These are phyloP conservation scores for Euphydryas editha DNA, from an alignment of 2,888 invertebrate species.

Conservation along the genomic window DNA sequence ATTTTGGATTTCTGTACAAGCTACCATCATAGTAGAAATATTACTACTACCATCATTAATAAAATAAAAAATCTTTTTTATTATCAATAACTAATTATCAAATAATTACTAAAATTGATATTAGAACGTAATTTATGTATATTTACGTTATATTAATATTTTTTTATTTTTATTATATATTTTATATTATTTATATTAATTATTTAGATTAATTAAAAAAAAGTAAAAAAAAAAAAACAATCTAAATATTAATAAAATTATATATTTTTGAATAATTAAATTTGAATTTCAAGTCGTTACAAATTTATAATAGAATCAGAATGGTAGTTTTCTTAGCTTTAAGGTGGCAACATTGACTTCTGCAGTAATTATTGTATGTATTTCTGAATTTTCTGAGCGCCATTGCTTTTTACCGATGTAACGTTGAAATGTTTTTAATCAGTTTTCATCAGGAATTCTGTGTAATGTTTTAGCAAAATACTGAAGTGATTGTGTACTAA, in stretches of 20 bases:
- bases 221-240: neutral
- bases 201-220: neutral
- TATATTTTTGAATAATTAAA: neutral
- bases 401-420: constrained; percentile 83
- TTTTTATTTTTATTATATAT: too few species aligned
- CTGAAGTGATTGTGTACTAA: constrained; percentile 80
- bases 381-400: constrained; percentile 82
- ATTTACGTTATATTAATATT: too few species aligned
- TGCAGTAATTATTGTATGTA: constrained; percentile 81
- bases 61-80: too few species aligned
- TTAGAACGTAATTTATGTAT: too few species aligned
- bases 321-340: constrained; percentile 51
- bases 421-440: constrained; percentile 85
- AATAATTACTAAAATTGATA: too few species aligned
- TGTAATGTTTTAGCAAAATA: constrained; percentile 83
- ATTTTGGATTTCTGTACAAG: constrained; percentile 50
- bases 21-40: constrained; percentile 43
- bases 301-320: constrained; percentile 16
- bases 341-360: constrained; percentile 67
- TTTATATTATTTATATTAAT: neutral
- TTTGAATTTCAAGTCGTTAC: constrained; percentile 9
- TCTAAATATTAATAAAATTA: neutral
- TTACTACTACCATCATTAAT: too few species aligned
- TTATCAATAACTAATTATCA: too few species aligned
- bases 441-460: constrained; percentile 83